Evolutionary conservation across 1,140 invertebrate species (phyloP).

Genomic region (Adelges cooleyi): DNA sequence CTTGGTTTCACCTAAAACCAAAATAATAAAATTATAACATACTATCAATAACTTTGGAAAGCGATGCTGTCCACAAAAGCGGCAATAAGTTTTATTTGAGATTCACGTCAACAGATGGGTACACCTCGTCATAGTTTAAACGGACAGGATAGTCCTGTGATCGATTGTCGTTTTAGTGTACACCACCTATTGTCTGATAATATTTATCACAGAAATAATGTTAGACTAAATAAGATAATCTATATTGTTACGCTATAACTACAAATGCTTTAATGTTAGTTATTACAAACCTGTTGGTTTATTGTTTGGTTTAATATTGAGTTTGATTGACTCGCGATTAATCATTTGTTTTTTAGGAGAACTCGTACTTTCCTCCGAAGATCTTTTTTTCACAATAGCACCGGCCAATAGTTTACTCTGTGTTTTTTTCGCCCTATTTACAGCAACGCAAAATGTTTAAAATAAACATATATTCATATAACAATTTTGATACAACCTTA

Average conservation of each 20-base stretch:
- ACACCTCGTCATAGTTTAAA: too few relatives aligned
- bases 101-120: too few relatives aligned
- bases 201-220: too few relatives aligned
- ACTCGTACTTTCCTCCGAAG: conserved; percentile 11
- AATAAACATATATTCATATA: conserved; percentile 13
- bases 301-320: background rate
- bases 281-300: background rate
- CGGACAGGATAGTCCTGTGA: too few relatives aligned
- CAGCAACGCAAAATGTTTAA: conserved; percentile 12
- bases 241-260: too few relatives aligned
- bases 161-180: too few relatives aligned
- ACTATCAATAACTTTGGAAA: too few relatives aligned
- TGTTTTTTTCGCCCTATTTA: conserved; percentile 38
- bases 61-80: too few relatives aligned
- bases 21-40: background rate
- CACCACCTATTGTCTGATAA: too few relatives aligned
- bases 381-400: conserved; percentile 45
- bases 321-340: background rate
- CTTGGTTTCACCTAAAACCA: background rate
- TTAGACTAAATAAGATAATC: too few relatives aligned
- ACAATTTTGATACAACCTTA: background rate
- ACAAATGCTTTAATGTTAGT: too few relatives aligned
- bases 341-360: background rate
- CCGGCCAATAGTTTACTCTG: conserved; percentile 49
- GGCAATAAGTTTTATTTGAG: too few relatives aligned